Percentiles rank a stretch among this genome's conserved stretches.
Evolutionary conservation across 2,113 vertebrate genomes (phyloP).

Genomic region (Nibea coibor): DNA sequence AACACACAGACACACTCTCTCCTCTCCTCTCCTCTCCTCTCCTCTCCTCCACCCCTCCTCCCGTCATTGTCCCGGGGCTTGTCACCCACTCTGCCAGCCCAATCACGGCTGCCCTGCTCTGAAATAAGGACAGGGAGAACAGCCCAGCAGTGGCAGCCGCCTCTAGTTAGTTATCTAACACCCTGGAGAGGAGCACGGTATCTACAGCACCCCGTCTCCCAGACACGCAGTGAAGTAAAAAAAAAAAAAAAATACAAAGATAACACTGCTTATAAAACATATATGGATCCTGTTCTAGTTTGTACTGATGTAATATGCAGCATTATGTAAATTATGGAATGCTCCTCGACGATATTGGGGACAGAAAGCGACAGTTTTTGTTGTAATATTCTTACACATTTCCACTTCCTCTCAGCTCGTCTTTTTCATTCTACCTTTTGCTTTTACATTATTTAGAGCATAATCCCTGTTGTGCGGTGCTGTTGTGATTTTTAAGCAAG

Average conservation of each 20-base stretch:
- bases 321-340: constrained; percentile 76
- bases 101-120: constrained; percentile 51
- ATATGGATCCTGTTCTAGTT: constrained; percentile 72
- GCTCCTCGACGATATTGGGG: constrained; percentile 38
- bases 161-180: constrained; percentile 68
- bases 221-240: constrained; percentile 25
- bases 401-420: constrained; percentile 41
- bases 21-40: background rate
- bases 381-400: constrained; percentile 65
- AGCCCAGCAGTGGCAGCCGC: constrained; percentile 41
- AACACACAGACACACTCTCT: constrained; percentile 13
- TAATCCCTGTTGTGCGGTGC: constrained; percentile 27
- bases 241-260: constrained; percentile 45
- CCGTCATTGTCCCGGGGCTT: constrained; percentile 18
- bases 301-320: constrained; percentile 78
- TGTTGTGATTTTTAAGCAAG: constrained; percentile 39
- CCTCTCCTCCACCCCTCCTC: background rate
- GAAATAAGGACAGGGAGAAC: constrained; percentile 54
- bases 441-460: constrained; percentile 62
- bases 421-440: constrained; percentile 36
- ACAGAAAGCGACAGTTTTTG: constrained; percentile 59
- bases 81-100: constrained; percentile 58
- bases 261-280: constrained; percentile 72
- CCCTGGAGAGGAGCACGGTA: constrained; percentile 53
- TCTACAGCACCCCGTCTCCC: constrained; percentile 36